Evolutionary conservation across 2,797 vertebrate genomes (phyloP), one percentile per base, ranked within the genome.

Genomic region (Sebastes itinus): DNA sequence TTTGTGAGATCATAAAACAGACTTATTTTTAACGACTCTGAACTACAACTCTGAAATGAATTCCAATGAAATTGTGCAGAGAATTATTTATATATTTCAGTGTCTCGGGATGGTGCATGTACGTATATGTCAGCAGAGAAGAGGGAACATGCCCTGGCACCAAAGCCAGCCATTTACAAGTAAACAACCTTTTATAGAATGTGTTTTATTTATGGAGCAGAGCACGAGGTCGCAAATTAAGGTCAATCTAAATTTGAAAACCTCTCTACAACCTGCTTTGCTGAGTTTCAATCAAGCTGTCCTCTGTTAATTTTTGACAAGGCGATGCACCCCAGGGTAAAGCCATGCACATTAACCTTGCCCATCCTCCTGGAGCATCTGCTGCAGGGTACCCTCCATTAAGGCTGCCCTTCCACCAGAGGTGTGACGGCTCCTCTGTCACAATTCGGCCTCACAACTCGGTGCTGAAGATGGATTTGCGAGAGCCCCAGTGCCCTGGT

Each of bases 281-380:
- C 63, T 68, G 67, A 77, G 30, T 46, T 71, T 79, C 74, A 81
- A 38, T 72, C 59, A 30, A 79, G 42, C 77, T 60, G 70, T 79
- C 80, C 72, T 81, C 32, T 66, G 76, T 81, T 83, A 18, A 76
- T 73, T 78, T 89, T 81, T 92, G 88, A 92, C 84, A 83, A 81
- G 76, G 23, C 60, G 25, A 38, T 52, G 27, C 38, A 75, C 71
- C 65, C 72, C 49, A 42, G 62, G 42, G 68, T 85, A 75, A 82
- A 87, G 76, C 82, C 74, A 69, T 32, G 64, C 71, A 66, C 88
- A 93, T 93, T 93, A 92, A 93, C 90, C 91, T 93, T 88, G 85
- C 70, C 79, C 85, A 76, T 90, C 84, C 76, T 84, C 87, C 66
- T 72, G 54, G 52, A 84, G 83, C 86, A 86, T 87, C 85, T 89